Conservation (phyloP, 37 sponge, comb jelly and placozoan genomes). For the Halisarca cf. caerulea region DNA sequence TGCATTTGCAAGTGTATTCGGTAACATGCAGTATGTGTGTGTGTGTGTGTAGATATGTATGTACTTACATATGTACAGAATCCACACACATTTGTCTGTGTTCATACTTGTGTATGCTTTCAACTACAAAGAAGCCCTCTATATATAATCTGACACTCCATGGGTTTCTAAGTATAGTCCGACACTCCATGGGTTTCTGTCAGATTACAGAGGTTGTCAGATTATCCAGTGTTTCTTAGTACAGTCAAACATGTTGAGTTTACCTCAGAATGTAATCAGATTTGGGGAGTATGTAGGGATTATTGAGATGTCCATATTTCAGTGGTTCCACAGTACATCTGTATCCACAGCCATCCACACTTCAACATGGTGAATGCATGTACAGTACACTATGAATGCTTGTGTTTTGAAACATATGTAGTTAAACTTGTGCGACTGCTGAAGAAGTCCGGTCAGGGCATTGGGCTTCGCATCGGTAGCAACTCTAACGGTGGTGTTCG, state of each 20-base stretch:
- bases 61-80: background rate
- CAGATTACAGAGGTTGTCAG: no score
- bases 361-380: background rate
- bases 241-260: no score
- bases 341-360: background rate
- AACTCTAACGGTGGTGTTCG: background rate
- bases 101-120: background rate
- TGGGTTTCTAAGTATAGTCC: no score
- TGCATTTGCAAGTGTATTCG: background rate
- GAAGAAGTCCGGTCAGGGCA: slow-evolving; percentile 2
- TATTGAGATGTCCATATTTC: no score
- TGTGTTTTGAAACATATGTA: background rate
- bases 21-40: background rate
- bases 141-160: no score
- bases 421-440: slow-evolving; percentile 9
- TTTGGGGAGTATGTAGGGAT: no score
- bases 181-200: no score
- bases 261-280: no score
- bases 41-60: background rate
- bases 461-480: slow-evolving; percentile 4
- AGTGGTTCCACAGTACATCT: no score
- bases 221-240: no score
- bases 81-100: background rate
- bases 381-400: background rate
- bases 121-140: no score